Evolutionary conservation across 2,797 vertebrate genomes (phyloP), one percentile per base, ranked within the genome.

Genomic region (Thalassophryne amazonica): DNA sequence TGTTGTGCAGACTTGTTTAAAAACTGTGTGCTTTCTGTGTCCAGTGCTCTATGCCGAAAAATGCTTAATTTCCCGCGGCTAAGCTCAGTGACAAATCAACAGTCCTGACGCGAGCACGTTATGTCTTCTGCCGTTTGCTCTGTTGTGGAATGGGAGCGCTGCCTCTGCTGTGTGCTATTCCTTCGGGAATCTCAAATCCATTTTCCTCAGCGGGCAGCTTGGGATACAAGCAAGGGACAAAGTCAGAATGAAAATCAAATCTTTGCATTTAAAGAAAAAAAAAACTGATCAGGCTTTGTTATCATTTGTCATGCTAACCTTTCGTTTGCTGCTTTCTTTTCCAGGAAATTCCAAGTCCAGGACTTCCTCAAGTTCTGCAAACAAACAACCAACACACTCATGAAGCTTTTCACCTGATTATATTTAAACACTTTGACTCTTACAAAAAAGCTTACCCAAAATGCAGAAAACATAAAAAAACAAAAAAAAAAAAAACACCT

Each of bases 301-400:
- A n/a, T n/a, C n/a, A n/a, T n/a, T n/a, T n/a, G 23, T n/a, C 20
- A 35, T 3, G 27, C 78, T 77, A 81, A 94, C 93, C 81, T 91
- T 90, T 77, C 73, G 85, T 85, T 89, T 92, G 65, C 16, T 49
- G 2, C 31, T 58, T 1, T 52, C 60, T 12, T 76, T 92, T 55
- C 80, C 71, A 47, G 81, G 60, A 22, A 54, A 25, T 49, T 60
- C 82, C 52, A 84, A 28, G 34, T 77, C 86, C 2, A 82, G 56
- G 13, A 86, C 88, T 23, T 81, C 81, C 82, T 98, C 96, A 14
- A 98, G 73, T 58, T 86, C 96, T 98, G 83, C 9, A 85, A 70
- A 48, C 54, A n/a, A n/a, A n/a, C n/a, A n/a, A n/a, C n/a, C n/a
- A n/a, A n/a, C n/a, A n/a, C n/a, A n/a, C n/a, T n/a, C n/a, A n/a